Evolutionary conservation across 2,113 vertebrate species (phyloP).

Genomic region (Cryptotis parvus): DNA sequence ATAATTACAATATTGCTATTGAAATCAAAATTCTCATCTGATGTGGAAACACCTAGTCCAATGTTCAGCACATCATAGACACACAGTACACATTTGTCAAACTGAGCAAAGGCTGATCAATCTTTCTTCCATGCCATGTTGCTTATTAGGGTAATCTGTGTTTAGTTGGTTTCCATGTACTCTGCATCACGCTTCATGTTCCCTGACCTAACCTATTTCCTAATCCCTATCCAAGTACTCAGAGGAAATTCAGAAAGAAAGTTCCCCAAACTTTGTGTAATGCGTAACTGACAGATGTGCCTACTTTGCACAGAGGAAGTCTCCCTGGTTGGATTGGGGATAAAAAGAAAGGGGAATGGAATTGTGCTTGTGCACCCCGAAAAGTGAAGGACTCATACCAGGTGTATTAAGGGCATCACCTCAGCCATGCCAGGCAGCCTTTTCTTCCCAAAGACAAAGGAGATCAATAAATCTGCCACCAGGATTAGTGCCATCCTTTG

Average conservation of each 20-base stretch:
- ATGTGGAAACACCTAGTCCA: neutral
- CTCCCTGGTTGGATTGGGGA: neutral
- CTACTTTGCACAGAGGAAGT: neutral
- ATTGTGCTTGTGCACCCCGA: no score
- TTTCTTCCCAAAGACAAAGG: neutral
- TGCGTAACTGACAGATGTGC: neutral
- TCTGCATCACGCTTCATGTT: neutral
- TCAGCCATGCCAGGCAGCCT: neutral
- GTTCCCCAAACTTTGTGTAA: no score
- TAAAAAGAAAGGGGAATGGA: no score
- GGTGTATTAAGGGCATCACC: rapidly evolving
- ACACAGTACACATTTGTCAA: neutral
- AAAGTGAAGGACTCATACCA: no score
- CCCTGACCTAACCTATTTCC: neutral
- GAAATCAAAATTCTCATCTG: neutral
- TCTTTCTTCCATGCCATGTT: neutral
- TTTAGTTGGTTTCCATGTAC: neutral
- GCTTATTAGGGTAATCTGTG: neutral
- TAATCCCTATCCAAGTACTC: neutral
- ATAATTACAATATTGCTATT: neutral
- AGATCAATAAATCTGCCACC: neutral
- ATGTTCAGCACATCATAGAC: neutral
- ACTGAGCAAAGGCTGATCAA: neutral
- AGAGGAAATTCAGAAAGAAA: neutral
- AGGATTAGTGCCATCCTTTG: neutral